A percentile compares a stretch with the other conserved stretches of the same genome.
phyloP scores from a whole-genome alignment of 2,888 invertebrate species.

The Acleris holmiana region DNA sequence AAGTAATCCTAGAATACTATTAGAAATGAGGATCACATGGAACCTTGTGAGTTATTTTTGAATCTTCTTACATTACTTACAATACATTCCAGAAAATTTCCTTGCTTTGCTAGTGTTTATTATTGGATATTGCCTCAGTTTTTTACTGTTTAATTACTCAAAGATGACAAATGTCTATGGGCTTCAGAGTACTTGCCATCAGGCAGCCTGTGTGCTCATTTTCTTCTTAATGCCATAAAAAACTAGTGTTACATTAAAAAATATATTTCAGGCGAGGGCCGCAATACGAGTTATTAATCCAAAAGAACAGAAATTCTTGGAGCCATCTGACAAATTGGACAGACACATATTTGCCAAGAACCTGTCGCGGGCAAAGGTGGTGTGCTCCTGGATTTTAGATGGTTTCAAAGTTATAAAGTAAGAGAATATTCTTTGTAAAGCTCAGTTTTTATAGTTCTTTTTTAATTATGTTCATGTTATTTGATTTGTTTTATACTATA shows the following conservation, averaged over 20 bases:
- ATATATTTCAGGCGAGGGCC: slow-evolving; percentile 82
- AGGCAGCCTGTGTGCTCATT: not conserved
- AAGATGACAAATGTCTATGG: no score
- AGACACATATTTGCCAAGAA: slow-evolving; percentile 95
- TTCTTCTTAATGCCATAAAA: not conserved
- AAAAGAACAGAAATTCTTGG: slow-evolving; percentile 95
- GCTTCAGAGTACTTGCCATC: no score
- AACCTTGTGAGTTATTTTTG: slow-evolving; percentile 87
- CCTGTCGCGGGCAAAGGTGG: slow-evolving; percentile 92
- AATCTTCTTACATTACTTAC: no score
- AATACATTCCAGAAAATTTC: no score
- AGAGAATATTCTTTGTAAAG: slow-evolving; percentile 56
- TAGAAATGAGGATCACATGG: slow-evolving; percentile 96
- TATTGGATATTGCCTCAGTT: no score
- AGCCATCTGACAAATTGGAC: slow-evolving; percentile 95
- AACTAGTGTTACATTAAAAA: not conserved
- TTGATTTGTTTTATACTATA: no score
- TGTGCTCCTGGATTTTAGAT: slow-evolving; percentile 91
- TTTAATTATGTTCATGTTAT: no score
- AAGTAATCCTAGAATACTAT: slow-evolving; percentile 89
- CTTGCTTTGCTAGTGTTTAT: no score
- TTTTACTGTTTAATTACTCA: no score
- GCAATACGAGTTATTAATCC: slow-evolving; percentile 95
- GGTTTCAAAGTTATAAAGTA: slow-evolving; percentile 93
- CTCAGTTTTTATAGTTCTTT: no score